phyloP scores from a whole-genome alignment of 2,888 invertebrate genomes.

The Lysandra bellargus region DNA sequence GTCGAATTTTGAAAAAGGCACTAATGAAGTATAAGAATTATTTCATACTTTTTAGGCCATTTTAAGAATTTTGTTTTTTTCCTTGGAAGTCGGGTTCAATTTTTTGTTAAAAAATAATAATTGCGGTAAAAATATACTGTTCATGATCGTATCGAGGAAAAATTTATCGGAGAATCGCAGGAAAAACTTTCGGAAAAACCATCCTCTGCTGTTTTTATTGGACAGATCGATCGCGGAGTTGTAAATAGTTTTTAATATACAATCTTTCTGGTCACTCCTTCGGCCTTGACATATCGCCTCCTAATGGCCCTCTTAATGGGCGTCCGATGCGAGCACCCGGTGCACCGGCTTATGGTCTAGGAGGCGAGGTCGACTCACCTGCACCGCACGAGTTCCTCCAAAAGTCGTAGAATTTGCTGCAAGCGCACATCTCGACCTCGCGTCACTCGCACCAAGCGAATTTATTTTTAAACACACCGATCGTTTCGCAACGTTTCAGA shows the following conservation, averaged over 20 bases:
- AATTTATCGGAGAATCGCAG: background rate
- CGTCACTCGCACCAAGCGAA: constrained; percentile 74
- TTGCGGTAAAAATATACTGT: background rate
- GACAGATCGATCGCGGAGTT: background rate
- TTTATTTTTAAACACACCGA: constrained; percentile 80
- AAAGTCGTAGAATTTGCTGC: constrained; percentile 77
- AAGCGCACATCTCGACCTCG: constrained; percentile 70
- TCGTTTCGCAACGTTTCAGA: constrained; percentile 75
- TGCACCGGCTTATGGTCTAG: background rate
- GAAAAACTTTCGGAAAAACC: background rate
- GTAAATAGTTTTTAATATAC: background rate
- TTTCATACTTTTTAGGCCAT: too few species aligned
- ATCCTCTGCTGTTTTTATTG: background rate
- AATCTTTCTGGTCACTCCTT: background rate
- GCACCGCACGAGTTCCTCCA: constrained; percentile 76
- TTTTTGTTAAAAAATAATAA: too few species aligned
- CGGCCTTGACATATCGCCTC: background rate
- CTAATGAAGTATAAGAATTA: too few species aligned
- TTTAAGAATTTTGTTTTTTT: too few species aligned
- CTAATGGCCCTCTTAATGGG: background rate
- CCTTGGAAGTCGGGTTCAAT: too few species aligned
- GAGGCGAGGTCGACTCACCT: constrained; percentile 57
- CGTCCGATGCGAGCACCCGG: background rate
- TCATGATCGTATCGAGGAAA: background rate
- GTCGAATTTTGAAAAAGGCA: too few species aligned